phyloP scores from a whole-genome alignment of 2,888 invertebrate genomes.

The Conomelus anceps region DNA sequence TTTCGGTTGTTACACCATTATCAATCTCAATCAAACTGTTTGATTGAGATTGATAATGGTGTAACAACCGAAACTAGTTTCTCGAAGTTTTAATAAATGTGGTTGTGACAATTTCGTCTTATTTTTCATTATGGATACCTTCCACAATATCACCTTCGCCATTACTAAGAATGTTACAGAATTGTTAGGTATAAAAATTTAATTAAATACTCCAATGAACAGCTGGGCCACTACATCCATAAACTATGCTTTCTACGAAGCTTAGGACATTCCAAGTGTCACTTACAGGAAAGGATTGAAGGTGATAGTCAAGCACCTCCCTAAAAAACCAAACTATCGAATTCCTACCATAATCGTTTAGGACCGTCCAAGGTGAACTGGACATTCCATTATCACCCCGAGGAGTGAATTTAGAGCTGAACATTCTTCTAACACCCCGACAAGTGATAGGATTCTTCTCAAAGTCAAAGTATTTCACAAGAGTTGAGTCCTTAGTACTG shows the following conservation, averaged over 20 bases:
- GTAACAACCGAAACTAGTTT: too few species aligned
- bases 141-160: too few species aligned
- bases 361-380: not conserved
- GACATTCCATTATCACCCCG: not conserved
- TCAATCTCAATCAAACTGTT: too few species aligned
- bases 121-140: too few species aligned
- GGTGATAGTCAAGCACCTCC: not conserved
- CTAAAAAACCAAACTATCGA: not conserved
- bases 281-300: not conserved
- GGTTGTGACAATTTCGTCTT: too few species aligned
- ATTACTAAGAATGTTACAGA: too few species aligned
- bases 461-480: not conserved
- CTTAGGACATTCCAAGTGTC: too few species aligned
- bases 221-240: not conserved
- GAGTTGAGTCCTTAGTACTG: not conserved
- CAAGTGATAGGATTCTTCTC: not conserved
- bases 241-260: not conserved
- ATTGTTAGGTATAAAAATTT: not conserved
- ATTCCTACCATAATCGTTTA: not conserved
- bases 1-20: too few species aligned
- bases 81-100: too few species aligned
- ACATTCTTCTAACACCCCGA: not conserved
- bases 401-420: not conserved
- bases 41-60: too few species aligned
- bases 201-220: not conserved